Conservation (phyloP, 2,113 vertebrate species). For the Prinia subflava region DNA sequence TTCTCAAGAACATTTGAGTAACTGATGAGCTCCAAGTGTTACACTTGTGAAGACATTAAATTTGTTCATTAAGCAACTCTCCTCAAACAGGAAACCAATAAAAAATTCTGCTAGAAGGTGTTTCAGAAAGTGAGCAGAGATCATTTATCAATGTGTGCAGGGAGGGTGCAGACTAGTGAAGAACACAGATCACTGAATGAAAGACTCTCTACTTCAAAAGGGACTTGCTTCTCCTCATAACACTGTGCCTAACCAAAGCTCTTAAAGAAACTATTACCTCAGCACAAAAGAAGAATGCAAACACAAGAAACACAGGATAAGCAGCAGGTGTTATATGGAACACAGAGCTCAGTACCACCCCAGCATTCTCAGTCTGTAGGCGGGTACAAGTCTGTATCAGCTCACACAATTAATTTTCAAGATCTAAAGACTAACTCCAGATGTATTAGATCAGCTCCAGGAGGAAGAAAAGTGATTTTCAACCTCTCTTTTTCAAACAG, state of each 20-base stretch:
- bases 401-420: not conserved
- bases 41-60: not conserved
- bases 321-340: not conserved
- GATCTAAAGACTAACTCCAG: not conserved
- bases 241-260: not conserved
- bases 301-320: not conserved
- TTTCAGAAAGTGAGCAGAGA: not conserved
- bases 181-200: not conserved
- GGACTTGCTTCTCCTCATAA: not conserved
- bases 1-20: not conserved
- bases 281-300: not conserved
- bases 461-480: not conserved
- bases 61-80: not conserved
- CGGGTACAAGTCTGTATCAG: not conserved
- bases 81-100: not conserved
- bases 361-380: not conserved
- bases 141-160: accelerated
- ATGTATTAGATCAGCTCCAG: not conserved
- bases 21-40: not conserved
- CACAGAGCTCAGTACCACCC: not conserved
- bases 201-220: not conserved
- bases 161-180: not conserved
- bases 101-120: not conserved
- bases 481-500: not conserved
- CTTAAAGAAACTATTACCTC: not conserved